These are phyloP conservation scores for Pollenia angustigena DNA, from an alignment of 2,888 invertebrate species.

Conservation along the genomic window DNA sequence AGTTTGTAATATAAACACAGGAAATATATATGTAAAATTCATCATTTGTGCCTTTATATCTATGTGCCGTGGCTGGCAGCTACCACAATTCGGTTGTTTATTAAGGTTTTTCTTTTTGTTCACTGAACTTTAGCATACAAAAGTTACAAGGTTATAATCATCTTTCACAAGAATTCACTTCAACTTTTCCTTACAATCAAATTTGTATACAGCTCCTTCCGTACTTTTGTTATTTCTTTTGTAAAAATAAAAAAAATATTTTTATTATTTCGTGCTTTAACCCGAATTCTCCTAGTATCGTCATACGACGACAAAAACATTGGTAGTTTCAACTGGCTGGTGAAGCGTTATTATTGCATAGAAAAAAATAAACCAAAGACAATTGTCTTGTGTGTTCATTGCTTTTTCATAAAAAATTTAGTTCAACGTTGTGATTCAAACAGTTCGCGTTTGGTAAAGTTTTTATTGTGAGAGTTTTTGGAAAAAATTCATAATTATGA, in stretches of 20 bases:
- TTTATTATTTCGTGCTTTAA: constrained; percentile 25
- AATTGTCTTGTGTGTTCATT: no score
- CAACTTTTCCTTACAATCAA: background rate
- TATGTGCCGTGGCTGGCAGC: background rate
- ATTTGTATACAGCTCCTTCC: background rate
- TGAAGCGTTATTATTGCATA: no score
- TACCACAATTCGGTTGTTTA: no score
- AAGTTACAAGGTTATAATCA: background rate
- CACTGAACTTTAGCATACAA: background rate
- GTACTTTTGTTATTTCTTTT: constrained; percentile 2
- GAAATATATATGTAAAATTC: constrained; percentile 15
- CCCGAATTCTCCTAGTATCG: no score
- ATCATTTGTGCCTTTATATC: constrained; percentile 8
- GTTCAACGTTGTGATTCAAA: no score
- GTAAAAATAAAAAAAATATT: constrained; percentile 13
- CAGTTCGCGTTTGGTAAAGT: no score
- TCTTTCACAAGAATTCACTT: background rate
- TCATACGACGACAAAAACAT: no score
- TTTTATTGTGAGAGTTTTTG: no score
- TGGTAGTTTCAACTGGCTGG: no score
- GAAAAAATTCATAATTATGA: no score
- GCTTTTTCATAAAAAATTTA: no score
- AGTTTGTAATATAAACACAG: constrained; percentile 46
- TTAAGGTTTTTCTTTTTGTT: background rate
- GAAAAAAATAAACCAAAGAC: no score